Evolutionary conservation across 2,888 invertebrate species (phyloP), one percentile per base, ranked within the genome.

Genomic region (Eupithecia dodoneata): DNA sequence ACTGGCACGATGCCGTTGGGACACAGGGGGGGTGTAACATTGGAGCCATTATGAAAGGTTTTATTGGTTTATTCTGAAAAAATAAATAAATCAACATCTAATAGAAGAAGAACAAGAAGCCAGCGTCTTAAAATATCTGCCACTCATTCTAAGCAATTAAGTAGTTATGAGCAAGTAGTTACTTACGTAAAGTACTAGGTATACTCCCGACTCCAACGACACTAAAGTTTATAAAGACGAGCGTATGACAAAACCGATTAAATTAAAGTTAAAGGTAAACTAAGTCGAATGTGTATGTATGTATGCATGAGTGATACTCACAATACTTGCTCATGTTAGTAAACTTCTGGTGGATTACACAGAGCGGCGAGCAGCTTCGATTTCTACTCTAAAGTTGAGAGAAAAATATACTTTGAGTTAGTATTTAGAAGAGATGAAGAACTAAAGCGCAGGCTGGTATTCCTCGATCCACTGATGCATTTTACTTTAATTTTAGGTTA

Each of bases 21-120:
- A 91, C 92, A 84, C 94, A 94, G 63, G 94, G 92, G 70, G 94
- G 94, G 81, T 93, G 93, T 79, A 89, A 86, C 78, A 85, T 76
- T 12, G 92, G 93, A 79, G 92, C 90, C 93, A 93, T 93, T 81
- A 74, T 74, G 79, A 45, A 55, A 13, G 66, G 73, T 71, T 82
- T 87, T 89, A 90, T 69, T 69, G n/a, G 9, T 44, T 70, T 75
- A 75, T 42, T 77, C 76, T 93, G 86, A 77, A 91, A 91, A 82
- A 72, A 75, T 77, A 66, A 59, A 70, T 44, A 52, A 15, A 70
- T 70, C 30, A 71, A 55, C 12, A 66, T 59, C 12, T 4, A 71
- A 55, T 44, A 72, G n/a, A n/a, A 77, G 4, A 66, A 70, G 75
- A 59, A 77, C 80, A 81, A 86, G 87, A 90, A 91, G 90, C 90